A percentile compares a stretch with the other conserved stretches of the same genome.
Conservation (phyloP, 92 coral and sea anemone genomes). For the Phymanthus crucifer region DNA sequence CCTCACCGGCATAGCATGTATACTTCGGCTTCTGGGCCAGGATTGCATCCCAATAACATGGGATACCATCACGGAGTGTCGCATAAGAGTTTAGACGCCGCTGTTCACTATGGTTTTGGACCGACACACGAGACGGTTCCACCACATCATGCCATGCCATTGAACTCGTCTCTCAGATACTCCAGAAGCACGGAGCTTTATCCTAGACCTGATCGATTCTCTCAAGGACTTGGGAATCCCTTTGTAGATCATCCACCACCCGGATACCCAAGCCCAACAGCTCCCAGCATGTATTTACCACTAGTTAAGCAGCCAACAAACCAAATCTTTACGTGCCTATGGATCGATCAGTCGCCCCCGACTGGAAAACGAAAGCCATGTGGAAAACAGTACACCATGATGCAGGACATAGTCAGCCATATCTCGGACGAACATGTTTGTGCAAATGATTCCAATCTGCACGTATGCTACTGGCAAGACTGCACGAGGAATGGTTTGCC, state of each 20-base stretch:
- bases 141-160: constrained; percentile 87
- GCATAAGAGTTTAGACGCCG: constrained; percentile 84
- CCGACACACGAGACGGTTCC: constrained; percentile 77
- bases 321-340: constrained; percentile 93
- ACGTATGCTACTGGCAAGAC: constrained; percentile 97
- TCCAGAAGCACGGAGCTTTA: constrained; percentile 71
- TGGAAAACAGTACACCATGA: constrained; percentile 90
- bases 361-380: constrained; percentile 92
- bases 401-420: constrained; percentile 95
- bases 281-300: constrained; percentile 80
- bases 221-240: constrained; percentile 77
- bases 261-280: constrained; percentile 80
- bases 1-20: constrained; percentile 86
- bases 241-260: constrained; percentile 82
- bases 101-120: constrained; percentile 77
- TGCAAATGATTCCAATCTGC: constrained; percentile 86
- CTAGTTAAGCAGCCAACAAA: constrained; percentile 91
- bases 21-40: constrained; percentile 71
- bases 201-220: constrained; percentile 71
- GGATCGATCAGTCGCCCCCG: constrained; percentile 93
- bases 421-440: constrained; percentile 98
- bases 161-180: constrained; percentile 70
- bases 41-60: constrained; percentile 83
- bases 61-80: constrained; percentile 85
- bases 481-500: constrained; percentile 90